These are phyloP conservation scores for Artibeus jamaicensis DNA, from an alignment of 2,797 vertebrate genomes.

Conservation along the genomic window DNA sequence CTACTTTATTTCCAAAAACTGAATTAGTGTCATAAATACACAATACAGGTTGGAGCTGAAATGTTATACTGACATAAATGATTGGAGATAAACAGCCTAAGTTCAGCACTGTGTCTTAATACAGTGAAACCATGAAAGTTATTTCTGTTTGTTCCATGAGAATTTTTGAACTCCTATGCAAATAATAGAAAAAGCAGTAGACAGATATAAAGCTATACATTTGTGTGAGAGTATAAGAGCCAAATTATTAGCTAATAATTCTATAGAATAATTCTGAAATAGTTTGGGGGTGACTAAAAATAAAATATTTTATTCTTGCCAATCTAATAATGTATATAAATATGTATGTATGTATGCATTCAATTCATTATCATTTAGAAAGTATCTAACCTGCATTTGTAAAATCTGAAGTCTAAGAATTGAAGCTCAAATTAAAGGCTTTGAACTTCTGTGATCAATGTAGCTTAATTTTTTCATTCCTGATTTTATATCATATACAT, in stretches of 20 bases:
- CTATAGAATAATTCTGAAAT: background rate
- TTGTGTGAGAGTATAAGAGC: background rate
- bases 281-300: background rate
- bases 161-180: background rate
- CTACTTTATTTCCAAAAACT: background rate
- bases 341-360: background rate
- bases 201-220: background rate
- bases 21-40: background rate
- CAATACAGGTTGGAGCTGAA: background rate
- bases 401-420: background rate
- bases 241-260: background rate
- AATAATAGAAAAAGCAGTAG: background rate
- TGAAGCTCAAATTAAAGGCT: conserved; percentile 31
- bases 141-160: background rate
- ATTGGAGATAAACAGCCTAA: background rate
- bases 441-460: background rate
- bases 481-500: background rate
- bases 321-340: background rate
- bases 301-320: background rate
- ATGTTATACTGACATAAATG: background rate
- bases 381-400: background rate
- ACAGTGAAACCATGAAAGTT: background rate
- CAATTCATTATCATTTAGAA: background rate
- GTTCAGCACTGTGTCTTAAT: background rate
- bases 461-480: conserved; percentile 20